Conservation (phyloP, 2,113 vertebrate genomes). For the Etia nguti region DNA sequence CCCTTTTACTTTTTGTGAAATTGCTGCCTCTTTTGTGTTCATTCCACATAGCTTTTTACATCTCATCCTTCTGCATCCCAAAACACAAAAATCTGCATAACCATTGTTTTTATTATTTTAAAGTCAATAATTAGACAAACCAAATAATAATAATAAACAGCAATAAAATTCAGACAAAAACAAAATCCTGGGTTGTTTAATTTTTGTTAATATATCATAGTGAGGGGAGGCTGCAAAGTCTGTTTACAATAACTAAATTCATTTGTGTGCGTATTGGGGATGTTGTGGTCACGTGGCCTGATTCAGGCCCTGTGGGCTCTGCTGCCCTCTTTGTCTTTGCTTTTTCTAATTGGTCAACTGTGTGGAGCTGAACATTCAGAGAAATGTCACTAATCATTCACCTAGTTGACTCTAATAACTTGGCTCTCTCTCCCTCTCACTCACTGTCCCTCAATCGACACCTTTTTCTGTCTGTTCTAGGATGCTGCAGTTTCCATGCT, state of each 20-base stretch:
- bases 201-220: neutral
- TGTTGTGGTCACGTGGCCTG: neutral
- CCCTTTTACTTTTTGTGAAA: neutral
- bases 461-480: neutral
- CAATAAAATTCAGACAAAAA: neutral
- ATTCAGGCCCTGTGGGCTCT: constrained; percentile 32
- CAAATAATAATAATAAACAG: neutral
- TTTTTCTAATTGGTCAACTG: constrained; percentile 42
- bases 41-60: neutral
- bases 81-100: neutral
- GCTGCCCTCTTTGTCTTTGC: constrained; percentile 57
- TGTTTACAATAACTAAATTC: neutral
- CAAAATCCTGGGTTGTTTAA: neutral
- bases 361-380: constrained; percentile 18
- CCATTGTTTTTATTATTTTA: neutral
- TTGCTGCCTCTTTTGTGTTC: neutral
- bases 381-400: constrained; percentile 22
- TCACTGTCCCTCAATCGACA: neutral
- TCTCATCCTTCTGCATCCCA: neutral
- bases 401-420: constrained; percentile 19
- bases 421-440: neutral
- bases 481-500: neutral
- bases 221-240: neutral
- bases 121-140: neutral
- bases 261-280: neutral